Percentiles rank a stretch among this genome's conserved stretches.
Evolutionary conservation across 2,113 vertebrate species (phyloP).

Genomic region (Gambusia holbrooki): DNA sequence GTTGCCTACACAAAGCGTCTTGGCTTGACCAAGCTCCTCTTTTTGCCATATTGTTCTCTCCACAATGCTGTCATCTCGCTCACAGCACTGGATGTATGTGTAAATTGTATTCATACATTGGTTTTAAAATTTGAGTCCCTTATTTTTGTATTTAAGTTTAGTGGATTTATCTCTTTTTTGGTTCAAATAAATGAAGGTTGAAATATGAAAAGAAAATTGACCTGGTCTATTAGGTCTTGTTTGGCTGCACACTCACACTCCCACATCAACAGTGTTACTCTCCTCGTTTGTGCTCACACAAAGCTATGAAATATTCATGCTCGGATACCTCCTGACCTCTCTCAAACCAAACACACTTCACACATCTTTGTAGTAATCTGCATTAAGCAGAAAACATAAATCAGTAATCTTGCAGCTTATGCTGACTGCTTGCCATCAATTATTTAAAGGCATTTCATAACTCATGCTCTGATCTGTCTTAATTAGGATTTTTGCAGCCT

Average conservation of each 20-base stretch:
- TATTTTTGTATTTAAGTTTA: conserved; percentile 86
- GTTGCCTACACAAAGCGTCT: conserved; percentile 68
- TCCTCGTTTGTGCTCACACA: conserved; percentile 5
- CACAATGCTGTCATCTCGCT: conserved; percentile 73
- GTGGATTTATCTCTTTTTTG: conserved; percentile 73
- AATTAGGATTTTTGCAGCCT: conserved; percentile 1
- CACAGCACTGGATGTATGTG: conserved; percentile 73
- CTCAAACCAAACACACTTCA: conserved; percentile 34
- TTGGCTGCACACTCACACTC: conserved; percentile 41
- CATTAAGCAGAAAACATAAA: conserved; percentile 62
- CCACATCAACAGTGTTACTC: conserved; percentile 18
- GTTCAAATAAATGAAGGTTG: conserved; percentile 83
- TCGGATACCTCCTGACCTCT: conserved; percentile 61
- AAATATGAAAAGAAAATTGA: conserved; percentile 75
- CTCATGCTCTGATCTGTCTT: background rate
- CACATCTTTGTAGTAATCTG: conserved; percentile 5
- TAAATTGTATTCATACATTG: conserved; percentile 74
- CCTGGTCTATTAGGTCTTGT: conserved; percentile 65
- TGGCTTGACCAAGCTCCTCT: conserved; percentile 64
- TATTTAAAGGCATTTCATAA: background rate
- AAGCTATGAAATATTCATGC: conserved; percentile 67
- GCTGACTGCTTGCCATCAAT: background rate
- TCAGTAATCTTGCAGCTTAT: conserved; percentile 28
- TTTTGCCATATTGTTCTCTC: conserved; percentile 71
- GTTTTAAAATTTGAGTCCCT: conserved; percentile 77